These are phyloP conservation scores for Dicyrtomina minuta DNA, from an alignment of 2,888 invertebrate species.

Conservation along the genomic window DNA sequence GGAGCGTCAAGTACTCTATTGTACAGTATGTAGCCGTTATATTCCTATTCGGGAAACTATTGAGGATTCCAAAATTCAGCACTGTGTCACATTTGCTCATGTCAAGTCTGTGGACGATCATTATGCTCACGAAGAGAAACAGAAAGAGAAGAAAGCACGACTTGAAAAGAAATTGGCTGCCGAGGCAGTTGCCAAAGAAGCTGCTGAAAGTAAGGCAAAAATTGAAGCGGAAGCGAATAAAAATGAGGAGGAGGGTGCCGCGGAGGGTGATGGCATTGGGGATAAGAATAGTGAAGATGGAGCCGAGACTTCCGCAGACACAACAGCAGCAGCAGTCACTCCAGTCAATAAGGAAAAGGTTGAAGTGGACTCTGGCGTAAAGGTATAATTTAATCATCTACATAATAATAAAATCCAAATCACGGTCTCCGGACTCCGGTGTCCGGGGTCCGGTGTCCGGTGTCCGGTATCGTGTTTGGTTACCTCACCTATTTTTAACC, in stretches of 20 bases:
- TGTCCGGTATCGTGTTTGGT: no score
- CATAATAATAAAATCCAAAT: no score
- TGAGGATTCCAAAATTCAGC: constrained; percentile 45
- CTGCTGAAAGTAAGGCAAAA: constrained; percentile 12
- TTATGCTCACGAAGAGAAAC: constrained; percentile 36
- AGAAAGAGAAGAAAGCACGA: constrained; percentile 39
- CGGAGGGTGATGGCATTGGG: constrained; percentile 13
- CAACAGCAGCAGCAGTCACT: constrained; percentile 7
- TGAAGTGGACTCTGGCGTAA: neutral
- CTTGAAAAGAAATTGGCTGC: constrained; percentile 33
- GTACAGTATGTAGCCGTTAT: constrained; percentile 51
- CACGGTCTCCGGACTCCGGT: no score
- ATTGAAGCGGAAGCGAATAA: constrained; percentile 9
- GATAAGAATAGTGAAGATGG: constrained; percentile 15
- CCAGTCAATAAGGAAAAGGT: constrained; percentile 3
- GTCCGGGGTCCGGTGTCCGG: no score
- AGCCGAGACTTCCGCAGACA: no score
- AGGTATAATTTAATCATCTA: no score
- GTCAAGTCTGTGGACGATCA: constrained; percentile 50
- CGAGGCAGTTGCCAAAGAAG: constrained; percentile 1
- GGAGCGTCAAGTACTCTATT: constrained; percentile 48
- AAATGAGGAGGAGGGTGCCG: constrained; percentile 10
- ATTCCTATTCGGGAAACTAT: constrained; percentile 49
- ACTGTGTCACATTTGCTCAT: constrained; percentile 51
- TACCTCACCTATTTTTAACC: no score